phyloP scores from a whole-genome alignment of 2,888 invertebrate genomes.

The Tuberolachnus salignus region DNA sequence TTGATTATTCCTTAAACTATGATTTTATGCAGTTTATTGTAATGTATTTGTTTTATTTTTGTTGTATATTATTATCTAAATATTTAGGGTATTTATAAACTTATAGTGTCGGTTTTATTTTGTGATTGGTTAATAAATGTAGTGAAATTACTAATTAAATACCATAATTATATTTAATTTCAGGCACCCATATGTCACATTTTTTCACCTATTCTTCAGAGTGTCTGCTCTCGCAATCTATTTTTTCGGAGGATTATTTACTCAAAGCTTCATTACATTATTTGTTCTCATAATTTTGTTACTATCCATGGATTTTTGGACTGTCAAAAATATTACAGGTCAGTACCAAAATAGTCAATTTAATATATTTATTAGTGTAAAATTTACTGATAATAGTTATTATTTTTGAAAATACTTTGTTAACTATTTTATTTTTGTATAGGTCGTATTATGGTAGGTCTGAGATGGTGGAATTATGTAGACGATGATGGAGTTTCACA shows the following conservation, averaged over 20 bases:
- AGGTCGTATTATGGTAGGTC: slow-evolving; percentile 91
- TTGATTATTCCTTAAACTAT: too few relatives aligned
- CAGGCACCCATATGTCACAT: slow-evolving; percentile 91
- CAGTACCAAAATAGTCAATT: slow-evolving; percentile 29
- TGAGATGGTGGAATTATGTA: slow-evolving; percentile 99
- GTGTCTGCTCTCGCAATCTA: slow-evolving; percentile 83
- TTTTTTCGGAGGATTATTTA: slow-evolving; percentile 88
- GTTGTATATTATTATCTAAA: slow-evolving; percentile 48
- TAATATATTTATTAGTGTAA: background rate
- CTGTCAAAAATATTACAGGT: slow-evolving; percentile 93
- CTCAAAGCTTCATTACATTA: slow-evolving; percentile 91
- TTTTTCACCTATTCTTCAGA: slow-evolving; percentile 90
- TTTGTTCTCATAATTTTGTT: slow-evolving; percentile 90
- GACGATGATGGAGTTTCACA: slow-evolving; percentile 96
- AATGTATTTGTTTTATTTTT: background rate
- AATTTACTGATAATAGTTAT: background rate
- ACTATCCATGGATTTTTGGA: slow-evolving; percentile 98
- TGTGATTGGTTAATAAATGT: background rate
- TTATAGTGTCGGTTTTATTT: too few relatives aligned
- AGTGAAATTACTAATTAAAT: slow-evolving; percentile 3
- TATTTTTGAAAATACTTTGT: background rate
- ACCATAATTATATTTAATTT: slow-evolving; percentile 60
- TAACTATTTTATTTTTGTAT: slow-evolving; percentile 56
- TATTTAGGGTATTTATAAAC: slow-evolving; percentile 59
- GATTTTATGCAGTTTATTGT: background rate